These are phyloP conservation scores for Drosophila sp. DNA, from an alignment of 1,140 invertebrate species.

Conservation along the genomic window DNA sequence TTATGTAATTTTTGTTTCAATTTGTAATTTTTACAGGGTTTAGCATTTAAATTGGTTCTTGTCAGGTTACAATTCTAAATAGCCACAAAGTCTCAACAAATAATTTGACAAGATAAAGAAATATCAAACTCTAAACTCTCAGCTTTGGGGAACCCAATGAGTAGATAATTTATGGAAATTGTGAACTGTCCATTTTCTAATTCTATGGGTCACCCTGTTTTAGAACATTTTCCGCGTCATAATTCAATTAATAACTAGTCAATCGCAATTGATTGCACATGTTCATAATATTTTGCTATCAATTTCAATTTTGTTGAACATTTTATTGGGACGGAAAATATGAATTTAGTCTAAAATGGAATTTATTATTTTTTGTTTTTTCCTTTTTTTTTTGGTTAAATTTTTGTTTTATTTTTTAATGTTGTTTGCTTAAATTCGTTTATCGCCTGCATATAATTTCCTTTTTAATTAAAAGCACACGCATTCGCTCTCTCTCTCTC, in stretches of 20 bases:
- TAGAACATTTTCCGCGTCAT: neutral
- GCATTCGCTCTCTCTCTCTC: conserved; percentile 27
- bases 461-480: conserved; percentile 68
- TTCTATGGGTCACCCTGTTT: neutral
- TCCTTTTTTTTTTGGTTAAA: neutral
- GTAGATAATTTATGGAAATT: too few relatives aligned
- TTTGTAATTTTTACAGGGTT: too few relatives aligned
- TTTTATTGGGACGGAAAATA: conserved; percentile 3
- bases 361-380: conserved; percentile 8
- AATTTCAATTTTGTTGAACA: conserved; percentile 6
- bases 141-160: too few relatives aligned
- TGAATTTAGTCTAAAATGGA: neutral
- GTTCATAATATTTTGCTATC: conserved; percentile 5
- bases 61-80: too few relatives aligned
- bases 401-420: conserved; percentile 10
- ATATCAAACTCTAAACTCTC: too few relatives aligned
- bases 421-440: conserved; percentile 21
- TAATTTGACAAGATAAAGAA: too few relatives aligned
- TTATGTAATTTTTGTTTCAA: too few relatives aligned
- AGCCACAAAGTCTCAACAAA: too few relatives aligned
- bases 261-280: conserved; percentile 14
- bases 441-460: conserved; percentile 45
- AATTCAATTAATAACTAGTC: conserved; percentile 10
- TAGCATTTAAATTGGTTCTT: too few relatives aligned
- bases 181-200: neutral